phyloP scores from a whole-genome alignment of 2,797 vertebrate genomes.

The Scomberomorus guttatus region DNA sequence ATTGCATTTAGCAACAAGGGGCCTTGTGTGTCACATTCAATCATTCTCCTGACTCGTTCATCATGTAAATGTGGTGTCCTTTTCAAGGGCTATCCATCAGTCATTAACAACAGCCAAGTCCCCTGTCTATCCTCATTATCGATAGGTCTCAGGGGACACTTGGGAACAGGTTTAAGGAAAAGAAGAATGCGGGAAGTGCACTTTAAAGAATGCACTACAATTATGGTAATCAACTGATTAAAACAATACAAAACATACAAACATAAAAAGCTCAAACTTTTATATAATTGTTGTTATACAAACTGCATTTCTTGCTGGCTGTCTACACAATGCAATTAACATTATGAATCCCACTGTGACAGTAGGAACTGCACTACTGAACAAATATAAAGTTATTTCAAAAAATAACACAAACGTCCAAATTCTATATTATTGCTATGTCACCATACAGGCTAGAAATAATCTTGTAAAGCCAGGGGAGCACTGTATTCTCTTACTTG shows the following conservation, averaged over 20 bases:
- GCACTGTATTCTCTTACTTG: constrained; percentile 2
- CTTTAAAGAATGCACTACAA: background rate
- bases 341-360: background rate
- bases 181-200: constrained; percentile 6
- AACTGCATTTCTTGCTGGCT: background rate
- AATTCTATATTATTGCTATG: background rate
- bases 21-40: constrained; percentile 78
- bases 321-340: background rate
- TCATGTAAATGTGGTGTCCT: constrained; percentile 82
- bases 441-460: background rate
- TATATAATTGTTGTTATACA: background rate
- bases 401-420: background rate
- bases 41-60: constrained; percentile 76
- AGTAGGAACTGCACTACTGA: background rate
- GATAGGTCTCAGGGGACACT: constrained; percentile 52
- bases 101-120: constrained; percentile 75
- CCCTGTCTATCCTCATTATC: constrained; percentile 69
- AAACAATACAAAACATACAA: background rate
- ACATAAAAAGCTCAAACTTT: background rate
- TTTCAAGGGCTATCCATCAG: constrained; percentile 84
- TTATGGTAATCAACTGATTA: background rate
- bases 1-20: constrained; percentile 66
- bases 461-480: background rate
- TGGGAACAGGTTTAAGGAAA: constrained; percentile 29
- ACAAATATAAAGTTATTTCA: background rate